phyloP scores from a whole-genome alignment of 2,113 vertebrate genomes.

The Rhegmatorhina hoffmannsi region DNA sequence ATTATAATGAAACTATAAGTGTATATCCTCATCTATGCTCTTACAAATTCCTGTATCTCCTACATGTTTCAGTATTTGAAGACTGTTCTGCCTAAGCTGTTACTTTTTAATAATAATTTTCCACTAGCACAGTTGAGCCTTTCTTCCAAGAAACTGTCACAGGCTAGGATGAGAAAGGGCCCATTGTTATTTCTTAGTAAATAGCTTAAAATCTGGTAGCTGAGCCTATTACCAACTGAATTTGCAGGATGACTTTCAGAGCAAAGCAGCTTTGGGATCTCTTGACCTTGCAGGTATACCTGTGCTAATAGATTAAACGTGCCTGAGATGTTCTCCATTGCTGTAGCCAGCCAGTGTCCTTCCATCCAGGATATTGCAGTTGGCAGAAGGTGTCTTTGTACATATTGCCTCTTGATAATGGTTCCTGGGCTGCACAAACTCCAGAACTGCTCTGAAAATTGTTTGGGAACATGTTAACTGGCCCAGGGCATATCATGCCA shows the following conservation, averaged over 20 bases:
- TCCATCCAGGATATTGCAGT: neutral
- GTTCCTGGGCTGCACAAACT: neutral
- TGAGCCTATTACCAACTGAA: neutral
- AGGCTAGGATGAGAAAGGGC: neutral
- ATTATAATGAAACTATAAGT: neutral
- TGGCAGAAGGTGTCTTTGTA: neutral
- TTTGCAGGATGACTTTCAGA: neutral
- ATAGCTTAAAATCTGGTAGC: neutral
- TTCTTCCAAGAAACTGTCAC: neutral
- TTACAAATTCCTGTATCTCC: neutral
- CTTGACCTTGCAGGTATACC: neutral
- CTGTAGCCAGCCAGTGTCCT: neutral
- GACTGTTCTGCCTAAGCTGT: neutral
- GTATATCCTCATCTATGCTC: neutral
- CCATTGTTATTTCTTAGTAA: neutral
- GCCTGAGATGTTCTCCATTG: neutral
- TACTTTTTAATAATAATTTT: neutral
- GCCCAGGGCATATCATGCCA: neutral
- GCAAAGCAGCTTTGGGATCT: neutral
- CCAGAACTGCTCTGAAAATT: neutral
- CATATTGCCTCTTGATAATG: rapidly evolving
- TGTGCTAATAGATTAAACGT: neutral
- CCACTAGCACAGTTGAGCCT: neutral
- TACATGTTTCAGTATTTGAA: neutral
- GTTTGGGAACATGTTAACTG: neutral